Conservation (phyloP, 2,888 invertebrate species). For the Clistopyga incitator region DNA sequence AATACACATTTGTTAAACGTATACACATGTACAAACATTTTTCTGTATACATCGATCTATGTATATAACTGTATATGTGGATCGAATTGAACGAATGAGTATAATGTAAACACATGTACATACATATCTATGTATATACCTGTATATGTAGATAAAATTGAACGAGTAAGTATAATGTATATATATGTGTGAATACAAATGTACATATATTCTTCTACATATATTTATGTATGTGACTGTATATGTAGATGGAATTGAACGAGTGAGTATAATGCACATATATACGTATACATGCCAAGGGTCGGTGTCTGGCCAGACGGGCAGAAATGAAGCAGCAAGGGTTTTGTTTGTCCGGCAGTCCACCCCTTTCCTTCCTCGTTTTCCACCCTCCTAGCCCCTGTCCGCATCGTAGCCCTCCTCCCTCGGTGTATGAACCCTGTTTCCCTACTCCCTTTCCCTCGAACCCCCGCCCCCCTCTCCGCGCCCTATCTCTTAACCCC, state of each 20-base stretch:
- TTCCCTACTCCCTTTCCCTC: slow-evolving; percentile 53
- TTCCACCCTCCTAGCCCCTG: slow-evolving; percentile 70
- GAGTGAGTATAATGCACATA: slow-evolving; percentile 33
- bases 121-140: not conserved
- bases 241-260: slow-evolving; percentile 34
- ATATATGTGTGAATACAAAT: not conserved
- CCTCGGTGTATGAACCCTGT: slow-evolving; percentile 63
- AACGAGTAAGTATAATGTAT: not conserved
- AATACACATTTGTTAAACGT: no score
- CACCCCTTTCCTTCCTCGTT: slow-evolving; percentile 80
- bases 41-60: no score
- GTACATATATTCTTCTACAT: not conserved
- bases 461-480: slow-evolving; percentile 60
- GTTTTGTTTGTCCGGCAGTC: slow-evolving; percentile 84
- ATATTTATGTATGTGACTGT: not conserved
- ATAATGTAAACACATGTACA: slow-evolving; percentile 18
- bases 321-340: slow-evolving; percentile 84
- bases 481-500: slow-evolving; percentile 67
- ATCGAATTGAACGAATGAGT: slow-evolving; percentile 38
- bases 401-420: slow-evolving; percentile 57
- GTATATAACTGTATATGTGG: slow-evolving; percentile 11
- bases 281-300: slow-evolving; percentile 68
- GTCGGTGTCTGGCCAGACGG: slow-evolving; percentile 83
- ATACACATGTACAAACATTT: no score
- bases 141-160: no score